phyloP scores from a whole-genome alignment of 2,797 vertebrate genomes.

The Prunella strophiata region DNA sequence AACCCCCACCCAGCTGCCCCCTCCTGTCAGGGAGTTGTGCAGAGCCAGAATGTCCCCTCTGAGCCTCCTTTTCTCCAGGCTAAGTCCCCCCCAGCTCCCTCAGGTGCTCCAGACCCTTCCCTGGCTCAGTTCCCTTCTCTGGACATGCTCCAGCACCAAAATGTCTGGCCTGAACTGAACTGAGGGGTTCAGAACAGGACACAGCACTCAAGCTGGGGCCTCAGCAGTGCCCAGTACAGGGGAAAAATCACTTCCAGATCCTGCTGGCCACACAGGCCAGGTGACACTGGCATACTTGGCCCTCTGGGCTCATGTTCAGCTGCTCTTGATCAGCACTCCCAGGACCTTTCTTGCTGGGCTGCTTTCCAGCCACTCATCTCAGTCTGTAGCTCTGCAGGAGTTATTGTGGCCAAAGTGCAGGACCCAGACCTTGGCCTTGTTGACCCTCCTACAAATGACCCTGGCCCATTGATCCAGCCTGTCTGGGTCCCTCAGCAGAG shows the following conservation, averaged over 20 bases:
- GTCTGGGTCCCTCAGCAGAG: not conserved
- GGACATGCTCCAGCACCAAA: not conserved
- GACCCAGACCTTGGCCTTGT: not conserved
- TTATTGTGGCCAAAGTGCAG: not conserved
- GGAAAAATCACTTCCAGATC: not conserved
- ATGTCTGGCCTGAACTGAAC: not conserved
- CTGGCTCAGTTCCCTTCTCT: not conserved
- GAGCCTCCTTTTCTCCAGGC: not conserved
- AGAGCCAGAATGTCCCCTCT: accelerated
- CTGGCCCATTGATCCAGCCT: too few relatives aligned
- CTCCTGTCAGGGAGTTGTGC: not conserved
- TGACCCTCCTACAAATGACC: not conserved
- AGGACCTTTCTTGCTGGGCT: not conserved
- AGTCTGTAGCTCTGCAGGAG: not conserved
- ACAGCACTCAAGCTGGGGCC: not conserved
- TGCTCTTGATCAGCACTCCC: not conserved
- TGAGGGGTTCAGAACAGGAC: not conserved
- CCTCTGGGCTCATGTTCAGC: not conserved
- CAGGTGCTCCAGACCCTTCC: not conserved
- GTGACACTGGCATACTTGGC: not conserved
- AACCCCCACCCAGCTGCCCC: not conserved
- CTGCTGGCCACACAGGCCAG: not conserved
- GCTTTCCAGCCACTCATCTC: not conserved
- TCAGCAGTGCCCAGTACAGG: not conserved
- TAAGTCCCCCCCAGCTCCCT: not conserved